Evolutionary conservation across 2,888 invertebrate genomes (phyloP).

Genomic region (Plutella xylostella): DNA sequence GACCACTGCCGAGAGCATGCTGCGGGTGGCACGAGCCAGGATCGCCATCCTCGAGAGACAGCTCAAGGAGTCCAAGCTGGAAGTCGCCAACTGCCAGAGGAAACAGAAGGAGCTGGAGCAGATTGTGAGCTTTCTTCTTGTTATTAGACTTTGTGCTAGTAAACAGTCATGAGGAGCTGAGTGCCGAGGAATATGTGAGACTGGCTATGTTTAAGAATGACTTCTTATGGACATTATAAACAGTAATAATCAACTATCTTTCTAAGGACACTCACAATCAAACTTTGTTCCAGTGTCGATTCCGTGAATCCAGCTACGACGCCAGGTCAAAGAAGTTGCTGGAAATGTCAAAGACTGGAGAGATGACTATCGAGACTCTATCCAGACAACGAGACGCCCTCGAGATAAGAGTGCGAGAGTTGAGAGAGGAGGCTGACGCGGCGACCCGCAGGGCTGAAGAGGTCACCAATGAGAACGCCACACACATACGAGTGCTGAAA

Average conservation of each 20-base stretch:
- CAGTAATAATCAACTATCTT: background rate
- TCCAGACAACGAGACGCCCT: slow-evolving; percentile 54
- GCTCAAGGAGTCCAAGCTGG: slow-evolving; percentile 41
- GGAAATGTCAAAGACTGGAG: slow-evolving; percentile 54
- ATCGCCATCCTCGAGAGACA: slow-evolving; percentile 47
- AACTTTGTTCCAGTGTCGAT: slow-evolving; percentile 37
- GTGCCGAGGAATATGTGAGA: too few relatives aligned
- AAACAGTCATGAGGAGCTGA: too few relatives aligned
- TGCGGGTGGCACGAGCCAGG: slow-evolving; percentile 49
- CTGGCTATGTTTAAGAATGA: too few relatives aligned
- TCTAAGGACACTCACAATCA: background rate
- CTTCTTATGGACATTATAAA: too few relatives aligned
- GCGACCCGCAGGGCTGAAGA: too few relatives aligned
- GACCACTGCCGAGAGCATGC: slow-evolving; percentile 48
- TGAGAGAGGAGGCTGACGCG: too few relatives aligned
- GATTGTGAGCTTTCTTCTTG: slow-evolving; percentile 33
- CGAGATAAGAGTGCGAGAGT: too few relatives aligned
- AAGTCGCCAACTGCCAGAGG: slow-evolving; percentile 37
- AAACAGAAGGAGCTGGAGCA: slow-evolving; percentile 57
- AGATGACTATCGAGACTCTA: slow-evolving; percentile 47
- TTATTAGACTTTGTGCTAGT: too few relatives aligned
- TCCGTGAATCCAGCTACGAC: slow-evolving; percentile 48
- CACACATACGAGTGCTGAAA: too few relatives aligned
- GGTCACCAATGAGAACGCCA: too few relatives aligned
- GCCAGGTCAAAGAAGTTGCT: slow-evolving; percentile 47